phyloP scores from a whole-genome alignment of 2,113 vertebrate genomes.

The Brienomyrus brachyistius region DNA sequence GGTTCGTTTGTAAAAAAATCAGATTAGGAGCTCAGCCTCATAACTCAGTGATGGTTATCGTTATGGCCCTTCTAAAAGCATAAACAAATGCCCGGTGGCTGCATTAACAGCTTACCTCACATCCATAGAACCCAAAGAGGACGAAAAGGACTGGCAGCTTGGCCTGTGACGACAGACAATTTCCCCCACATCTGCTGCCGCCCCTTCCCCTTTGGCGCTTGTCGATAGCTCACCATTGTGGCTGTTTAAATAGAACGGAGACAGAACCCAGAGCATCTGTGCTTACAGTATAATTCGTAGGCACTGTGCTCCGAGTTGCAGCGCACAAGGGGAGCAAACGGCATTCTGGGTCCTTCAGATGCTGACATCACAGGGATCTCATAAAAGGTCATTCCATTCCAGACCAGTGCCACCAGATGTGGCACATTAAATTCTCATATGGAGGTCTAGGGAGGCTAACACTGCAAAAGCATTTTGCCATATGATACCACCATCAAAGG shows the following conservation, averaged over 20 bases:
- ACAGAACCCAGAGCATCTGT: neutral
- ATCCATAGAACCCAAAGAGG: neutral
- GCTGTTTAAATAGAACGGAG: neutral
- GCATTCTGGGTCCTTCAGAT: slow-evolving; percentile 18
- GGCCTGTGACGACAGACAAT: neutral
- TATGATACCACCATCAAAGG: neutral
- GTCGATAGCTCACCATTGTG: neutral
- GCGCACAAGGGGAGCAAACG: slow-evolving; percentile 11
- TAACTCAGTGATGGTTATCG: neutral
- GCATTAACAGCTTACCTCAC: neutral
- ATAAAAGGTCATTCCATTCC: neutral
- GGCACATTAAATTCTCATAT: neutral
- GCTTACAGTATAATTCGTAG: neutral
- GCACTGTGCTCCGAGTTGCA: neutral
- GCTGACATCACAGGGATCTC: slow-evolving; percentile 9
- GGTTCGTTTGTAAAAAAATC: neutral
- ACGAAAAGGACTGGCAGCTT: neutral
- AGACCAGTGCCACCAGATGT: slow-evolving; percentile 19
- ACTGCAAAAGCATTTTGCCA: slow-evolving; percentile 5
- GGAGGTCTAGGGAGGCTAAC: slow-evolving; percentile 27
- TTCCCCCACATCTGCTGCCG: neutral
- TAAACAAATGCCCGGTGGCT: neutral
- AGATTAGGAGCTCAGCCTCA: neutral
- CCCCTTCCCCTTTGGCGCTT: neutral
- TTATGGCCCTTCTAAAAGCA: neutral